These are phyloP conservation scores for Lontra canadensis DNA, from an alignment of 2,113 vertebrate species.

Conservation along the genomic window DNA sequence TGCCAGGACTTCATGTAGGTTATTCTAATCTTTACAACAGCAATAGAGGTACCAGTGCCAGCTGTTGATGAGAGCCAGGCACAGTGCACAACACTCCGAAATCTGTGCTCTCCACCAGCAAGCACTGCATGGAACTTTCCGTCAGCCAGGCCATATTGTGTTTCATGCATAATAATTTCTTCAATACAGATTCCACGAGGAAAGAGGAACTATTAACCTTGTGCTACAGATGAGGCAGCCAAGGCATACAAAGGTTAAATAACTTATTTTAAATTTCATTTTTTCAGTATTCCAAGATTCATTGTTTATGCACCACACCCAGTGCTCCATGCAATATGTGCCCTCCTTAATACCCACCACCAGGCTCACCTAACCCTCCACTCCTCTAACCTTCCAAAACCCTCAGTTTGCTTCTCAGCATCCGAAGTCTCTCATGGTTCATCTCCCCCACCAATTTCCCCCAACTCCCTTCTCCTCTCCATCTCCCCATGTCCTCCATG, in stretches of 20 bases:
- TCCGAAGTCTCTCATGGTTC: no score
- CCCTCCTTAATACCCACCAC: no score
- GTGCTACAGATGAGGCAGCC: slow-evolving; percentile 27
- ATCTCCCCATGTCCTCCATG: no score
- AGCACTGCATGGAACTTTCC: not conserved
- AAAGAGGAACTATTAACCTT: not conserved
- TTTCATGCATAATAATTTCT: not conserved
- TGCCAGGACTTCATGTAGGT: not conserved
- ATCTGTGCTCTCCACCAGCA: not conserved
- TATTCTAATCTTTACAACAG: not conserved
- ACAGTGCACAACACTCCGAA: not conserved
- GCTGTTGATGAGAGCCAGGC: not conserved
- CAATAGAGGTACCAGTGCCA: not conserved
- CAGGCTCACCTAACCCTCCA: no score
- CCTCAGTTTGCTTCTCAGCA: no score
- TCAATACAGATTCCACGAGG: not conserved
- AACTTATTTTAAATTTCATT: not conserved
- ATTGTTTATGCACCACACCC: no score
- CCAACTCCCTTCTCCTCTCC: no score
- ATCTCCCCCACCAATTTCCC: no score
- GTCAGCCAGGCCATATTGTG: not conserved
- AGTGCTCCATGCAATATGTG: no score
- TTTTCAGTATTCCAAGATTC: no score
- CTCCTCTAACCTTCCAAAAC: no score
- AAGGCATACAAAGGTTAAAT: slow-evolving; percentile 1